These are phyloP conservation scores for Vicugna pacos DNA, from an alignment of 2,113 vertebrate genomes.

Conservation along the genomic window DNA sequence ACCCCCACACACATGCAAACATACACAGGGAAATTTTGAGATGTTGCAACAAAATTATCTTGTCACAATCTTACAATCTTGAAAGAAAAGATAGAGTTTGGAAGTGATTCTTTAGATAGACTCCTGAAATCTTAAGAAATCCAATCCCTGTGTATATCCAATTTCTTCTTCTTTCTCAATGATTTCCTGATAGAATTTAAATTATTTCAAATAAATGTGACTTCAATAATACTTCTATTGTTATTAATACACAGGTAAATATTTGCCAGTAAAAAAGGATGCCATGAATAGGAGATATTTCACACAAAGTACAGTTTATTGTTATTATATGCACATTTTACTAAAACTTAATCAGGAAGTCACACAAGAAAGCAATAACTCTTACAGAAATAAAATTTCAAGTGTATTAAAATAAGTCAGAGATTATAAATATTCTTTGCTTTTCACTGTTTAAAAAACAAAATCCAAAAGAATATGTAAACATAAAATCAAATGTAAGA, in stretches of 20 bases:
- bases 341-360: neutral
- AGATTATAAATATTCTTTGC: neutral
- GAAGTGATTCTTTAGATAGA: neutral
- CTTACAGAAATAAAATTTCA: neutral
- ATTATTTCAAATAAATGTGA: neutral
- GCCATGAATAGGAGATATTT: neutral
- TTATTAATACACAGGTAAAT: neutral
- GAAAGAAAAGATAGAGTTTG: neutral
- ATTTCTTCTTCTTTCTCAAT: neutral
- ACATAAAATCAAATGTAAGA: neutral
- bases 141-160: neutral
- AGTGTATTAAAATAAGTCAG: neutral
- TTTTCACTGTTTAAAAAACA: constrained; percentile 41
- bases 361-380: neutral
- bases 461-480: neutral
- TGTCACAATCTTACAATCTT: neutral
- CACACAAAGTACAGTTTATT: neutral
- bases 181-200: neutral
- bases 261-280: neutral
- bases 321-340: neutral
- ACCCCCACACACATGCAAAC: neutral
- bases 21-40: neutral
- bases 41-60: neutral
- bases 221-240: neutral
- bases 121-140: neutral